Base-by-base conservation (phyloP, 2,888 invertebrate genomes). In the Lasioglossum figueresi region DNA sequence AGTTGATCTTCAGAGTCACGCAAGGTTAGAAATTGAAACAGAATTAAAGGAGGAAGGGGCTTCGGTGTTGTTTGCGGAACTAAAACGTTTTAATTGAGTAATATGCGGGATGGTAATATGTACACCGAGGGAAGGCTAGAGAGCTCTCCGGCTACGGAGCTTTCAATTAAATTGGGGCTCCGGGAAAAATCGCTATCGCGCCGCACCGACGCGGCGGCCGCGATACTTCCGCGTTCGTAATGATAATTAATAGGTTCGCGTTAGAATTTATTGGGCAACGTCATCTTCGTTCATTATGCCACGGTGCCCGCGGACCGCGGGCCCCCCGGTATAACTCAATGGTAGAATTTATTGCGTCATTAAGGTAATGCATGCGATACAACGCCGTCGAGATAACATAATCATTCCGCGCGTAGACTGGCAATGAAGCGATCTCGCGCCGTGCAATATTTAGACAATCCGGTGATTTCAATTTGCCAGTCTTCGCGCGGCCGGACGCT, bases 211-310 rank as follows among this genome's bases (percentile, higher is more conserved):
- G 27, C 27, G 27, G n/a, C 56, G 56, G n/a, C 23, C 48, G 71
- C 27, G 52, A 14, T 56, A 80, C 82, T 85, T 85, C 86, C 82
- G 82, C 76, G 14, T 73, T 43, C 84, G 68, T 81, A 81, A 82
- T 76, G 79, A 79, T 85, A 86, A 85, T 86, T 85, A 86, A 86
- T 86, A 82, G 86, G 59, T 70, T 16, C 71, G 45, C 74, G 79
- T 77, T 85, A 85, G 40, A 82, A 84, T 85, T 85, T 86, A 86
- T 86, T 52, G 82, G 76, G 34, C 3, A 74, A 77, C 78, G 82
- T 86, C 82, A 75, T 77, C 84, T 85, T 79, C 86, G 82, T 85
- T 86, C 85, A 79, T 86, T 86, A 82, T 74, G 76, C 77, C 79
- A n/a, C 63, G 82, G 45, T 75, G 71, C 79, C 43, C 45, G 71